These are phyloP conservation scores for Anorthoa munda DNA, from an alignment of 2,888 invertebrate genomes.

Conservation along the genomic window DNA sequence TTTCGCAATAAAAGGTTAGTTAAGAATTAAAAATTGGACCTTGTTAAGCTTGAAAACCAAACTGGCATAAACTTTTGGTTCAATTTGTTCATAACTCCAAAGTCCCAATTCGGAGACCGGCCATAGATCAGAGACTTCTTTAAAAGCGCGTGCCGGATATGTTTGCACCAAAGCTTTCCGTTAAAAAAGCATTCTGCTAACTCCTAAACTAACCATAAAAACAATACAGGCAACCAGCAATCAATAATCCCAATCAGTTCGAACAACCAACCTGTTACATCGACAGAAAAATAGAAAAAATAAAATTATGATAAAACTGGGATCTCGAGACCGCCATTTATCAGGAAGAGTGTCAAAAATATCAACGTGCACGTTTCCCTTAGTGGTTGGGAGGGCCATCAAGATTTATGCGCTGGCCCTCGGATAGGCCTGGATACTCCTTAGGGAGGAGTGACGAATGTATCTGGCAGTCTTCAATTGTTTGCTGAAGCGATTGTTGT, in stretches of 20 bases:
- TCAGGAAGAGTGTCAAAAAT: conserved; percentile 70
- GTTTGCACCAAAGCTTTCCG: background rate
- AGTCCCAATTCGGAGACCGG: no score
- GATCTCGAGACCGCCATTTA: conserved; percentile 62
- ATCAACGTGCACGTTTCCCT: conserved; percentile 69
- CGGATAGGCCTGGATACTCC: conserved; percentile 58
- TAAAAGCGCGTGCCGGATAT: background rate
- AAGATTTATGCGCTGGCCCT: conserved; percentile 66
- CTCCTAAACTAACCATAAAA: background rate
- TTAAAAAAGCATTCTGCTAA: background rate
- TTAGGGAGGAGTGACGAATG: conserved; percentile 68
- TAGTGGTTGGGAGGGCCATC: conserved; percentile 66
- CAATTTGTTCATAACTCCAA: no score
- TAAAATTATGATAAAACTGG: conserved; percentile 63
- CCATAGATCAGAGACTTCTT: no score
- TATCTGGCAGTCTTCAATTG: conserved; percentile 66
- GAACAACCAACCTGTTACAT: conserved; percentile 67
- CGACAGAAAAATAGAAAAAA: conserved; percentile 58
- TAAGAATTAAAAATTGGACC: no score
- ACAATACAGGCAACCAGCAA: conserved; percentile 6
- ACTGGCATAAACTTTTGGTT: no score
- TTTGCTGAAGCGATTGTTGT: conserved; percentile 44
- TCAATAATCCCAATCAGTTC: conserved; percentile 56
- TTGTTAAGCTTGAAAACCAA: no score
- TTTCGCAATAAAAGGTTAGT: background rate